Conservation (phyloP, 2,888 invertebrate genomes). For the Euzetes globulus region DNA sequence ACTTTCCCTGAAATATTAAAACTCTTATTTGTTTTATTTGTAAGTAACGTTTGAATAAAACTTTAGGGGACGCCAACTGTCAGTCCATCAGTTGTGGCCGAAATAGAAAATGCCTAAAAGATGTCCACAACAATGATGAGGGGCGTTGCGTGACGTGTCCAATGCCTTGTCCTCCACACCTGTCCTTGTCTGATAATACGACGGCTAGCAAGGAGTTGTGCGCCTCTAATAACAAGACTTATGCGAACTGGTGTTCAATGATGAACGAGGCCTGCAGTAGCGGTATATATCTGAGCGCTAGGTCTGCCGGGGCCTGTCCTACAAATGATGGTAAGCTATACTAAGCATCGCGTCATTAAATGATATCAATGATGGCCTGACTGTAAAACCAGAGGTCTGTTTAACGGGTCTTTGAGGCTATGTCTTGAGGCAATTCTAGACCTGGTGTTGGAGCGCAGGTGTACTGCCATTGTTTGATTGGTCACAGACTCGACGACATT, state of each 20-base stretch:
- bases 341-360: not conserved
- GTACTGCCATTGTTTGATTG: not conserved
- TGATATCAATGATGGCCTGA: not conserved
- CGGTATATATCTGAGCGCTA: constrained; percentile 32
- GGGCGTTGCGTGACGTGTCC: constrained; percentile 65
- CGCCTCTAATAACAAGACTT: constrained; percentile 65
- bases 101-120: constrained; percentile 61
- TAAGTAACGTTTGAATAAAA: not conserved
- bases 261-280: constrained; percentile 61
- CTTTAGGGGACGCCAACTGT: constrained; percentile 60
- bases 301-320: constrained; percentile 37
- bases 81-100: constrained; percentile 59
- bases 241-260: constrained; percentile 70
- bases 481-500: not conserved
- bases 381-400: not conserved
- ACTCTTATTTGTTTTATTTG: not conserved
- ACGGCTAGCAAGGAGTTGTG: constrained; percentile 51
- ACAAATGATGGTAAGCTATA: constrained; percentile 33
- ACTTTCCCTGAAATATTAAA: constrained; percentile 21
- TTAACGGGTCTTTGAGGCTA: not conserved
- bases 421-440: not conserved
- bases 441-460: constrained; percentile 1
- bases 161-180: constrained; percentile 33
- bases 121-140: constrained; percentile 55
- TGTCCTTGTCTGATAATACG: constrained; percentile 39